A percentile compares a stretch with the other conserved stretches of the same genome.
These are phyloP conservation scores for Crocuta crocuta DNA, from an alignment of 2,113 vertebrate species.

Conservation along the genomic window DNA sequence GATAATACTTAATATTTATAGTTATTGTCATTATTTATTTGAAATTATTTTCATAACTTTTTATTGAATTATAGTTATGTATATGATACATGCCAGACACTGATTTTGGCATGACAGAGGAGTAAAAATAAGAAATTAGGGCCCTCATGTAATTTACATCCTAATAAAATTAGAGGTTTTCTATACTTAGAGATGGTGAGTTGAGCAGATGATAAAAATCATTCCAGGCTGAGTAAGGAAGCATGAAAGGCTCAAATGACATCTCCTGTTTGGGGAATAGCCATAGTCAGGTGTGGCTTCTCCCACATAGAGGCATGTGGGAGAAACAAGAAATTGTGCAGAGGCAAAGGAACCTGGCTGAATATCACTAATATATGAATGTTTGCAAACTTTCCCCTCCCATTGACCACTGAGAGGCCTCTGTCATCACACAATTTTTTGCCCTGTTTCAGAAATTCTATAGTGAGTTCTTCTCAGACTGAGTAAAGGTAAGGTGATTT, in stretches of 20 bases:
- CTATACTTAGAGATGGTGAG: neutral
- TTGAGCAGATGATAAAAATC: neutral
- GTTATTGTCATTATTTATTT: neutral
- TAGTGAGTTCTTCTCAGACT: neutral
- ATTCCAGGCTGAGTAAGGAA: neutral
- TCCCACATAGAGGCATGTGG: neutral
- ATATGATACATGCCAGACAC: no score
- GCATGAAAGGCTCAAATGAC: neutral
- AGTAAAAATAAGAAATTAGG: neutral
- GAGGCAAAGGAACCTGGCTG: neutral
- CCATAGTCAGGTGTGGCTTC: neutral
- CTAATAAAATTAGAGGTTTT: neutral
- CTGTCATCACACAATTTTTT: neutral
- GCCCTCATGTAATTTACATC: neutral
- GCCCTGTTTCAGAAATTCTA: neutral
- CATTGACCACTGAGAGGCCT: neutral
- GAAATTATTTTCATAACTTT: neutral
- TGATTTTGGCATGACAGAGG: neutral
- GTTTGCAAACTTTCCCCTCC: neutral
- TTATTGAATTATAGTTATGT: neutral
- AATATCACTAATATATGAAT: neutral
- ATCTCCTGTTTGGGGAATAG: neutral
- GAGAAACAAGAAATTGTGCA: neutral
- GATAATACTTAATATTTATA: neutral
- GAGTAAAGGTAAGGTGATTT: neutral